Conservation (phyloP, 92 coral and sea anemone species). For the Heteractis magnifica region DNA sequence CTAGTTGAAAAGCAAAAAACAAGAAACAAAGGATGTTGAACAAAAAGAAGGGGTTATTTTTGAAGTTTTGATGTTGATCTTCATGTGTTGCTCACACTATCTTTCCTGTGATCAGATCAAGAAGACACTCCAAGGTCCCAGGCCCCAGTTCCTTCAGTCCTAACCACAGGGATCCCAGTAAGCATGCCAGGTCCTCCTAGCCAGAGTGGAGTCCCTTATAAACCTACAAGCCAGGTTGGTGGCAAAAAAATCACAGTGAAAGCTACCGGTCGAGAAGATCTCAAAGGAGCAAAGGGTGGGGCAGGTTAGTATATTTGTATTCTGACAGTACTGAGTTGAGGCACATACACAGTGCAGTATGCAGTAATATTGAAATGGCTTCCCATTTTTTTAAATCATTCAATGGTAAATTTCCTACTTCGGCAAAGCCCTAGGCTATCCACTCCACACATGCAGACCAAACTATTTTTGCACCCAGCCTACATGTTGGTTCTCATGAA, state of each 20-base stretch:
- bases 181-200: conserved; percentile 44
- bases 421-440: no score
- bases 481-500: no score
- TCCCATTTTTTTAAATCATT: no score
- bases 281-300: conserved; percentile 67
- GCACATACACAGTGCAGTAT: no score
- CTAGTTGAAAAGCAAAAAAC: no score
- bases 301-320: conserved; percentile 52
- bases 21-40: no score
- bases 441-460: no score
- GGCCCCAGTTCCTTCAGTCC: conserved; percentile 63
- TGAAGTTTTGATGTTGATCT: neutral
- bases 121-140: conserved; percentile 76
- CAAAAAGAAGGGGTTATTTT: no score
- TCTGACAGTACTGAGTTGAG: no score
- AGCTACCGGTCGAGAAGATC: conserved; percentile 85
- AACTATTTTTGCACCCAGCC: no score
- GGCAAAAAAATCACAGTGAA: conserved; percentile 76
- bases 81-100: neutral
- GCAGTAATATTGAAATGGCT: no score
- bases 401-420: no score
- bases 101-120: conserved; percentile 28
- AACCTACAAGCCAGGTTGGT: conserved; percentile 38
- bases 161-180: conserved; percentile 56
- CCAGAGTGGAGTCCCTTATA: conserved; percentile 47